These are phyloP conservation scores for Myanophis thanlyinensis DNA, from an alignment of 2,113 vertebrate species.

Conservation along the genomic window DNA sequence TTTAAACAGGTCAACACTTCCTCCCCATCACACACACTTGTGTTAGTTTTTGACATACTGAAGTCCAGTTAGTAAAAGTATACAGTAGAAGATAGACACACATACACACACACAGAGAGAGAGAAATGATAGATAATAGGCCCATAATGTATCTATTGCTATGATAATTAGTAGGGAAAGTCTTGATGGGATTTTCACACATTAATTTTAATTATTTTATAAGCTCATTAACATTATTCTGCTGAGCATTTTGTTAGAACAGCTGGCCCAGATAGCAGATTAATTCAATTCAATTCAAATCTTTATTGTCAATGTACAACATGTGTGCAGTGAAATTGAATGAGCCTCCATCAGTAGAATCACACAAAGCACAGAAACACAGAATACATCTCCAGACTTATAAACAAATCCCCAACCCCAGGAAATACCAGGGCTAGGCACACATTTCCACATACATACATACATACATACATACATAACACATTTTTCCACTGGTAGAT, in stretches of 20 bases:
- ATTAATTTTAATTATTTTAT: neutral
- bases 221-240: neutral
- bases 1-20: neutral
- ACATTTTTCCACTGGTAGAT: no score
- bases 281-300: no score
- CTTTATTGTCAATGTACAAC: no score
- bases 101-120: neutral
- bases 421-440: no score
- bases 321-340: no score
- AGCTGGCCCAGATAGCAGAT: neutral
- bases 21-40: neutral
- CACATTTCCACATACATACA: no score
- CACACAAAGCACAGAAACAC: no score
- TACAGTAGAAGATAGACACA: neutral
- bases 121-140: neutral
- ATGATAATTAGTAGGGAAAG: neutral
- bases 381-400: no score
- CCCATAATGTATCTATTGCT: neutral
- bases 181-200: neutral
- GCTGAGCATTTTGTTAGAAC: neutral
- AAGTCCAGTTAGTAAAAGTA: neutral
- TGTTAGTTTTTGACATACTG: neutral
- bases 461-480: no score
- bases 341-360: no score
- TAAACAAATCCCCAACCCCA: no score